phyloP scores from a whole-genome alignment of 2,113 vertebrate species.

The Mirza zaza region DNA sequence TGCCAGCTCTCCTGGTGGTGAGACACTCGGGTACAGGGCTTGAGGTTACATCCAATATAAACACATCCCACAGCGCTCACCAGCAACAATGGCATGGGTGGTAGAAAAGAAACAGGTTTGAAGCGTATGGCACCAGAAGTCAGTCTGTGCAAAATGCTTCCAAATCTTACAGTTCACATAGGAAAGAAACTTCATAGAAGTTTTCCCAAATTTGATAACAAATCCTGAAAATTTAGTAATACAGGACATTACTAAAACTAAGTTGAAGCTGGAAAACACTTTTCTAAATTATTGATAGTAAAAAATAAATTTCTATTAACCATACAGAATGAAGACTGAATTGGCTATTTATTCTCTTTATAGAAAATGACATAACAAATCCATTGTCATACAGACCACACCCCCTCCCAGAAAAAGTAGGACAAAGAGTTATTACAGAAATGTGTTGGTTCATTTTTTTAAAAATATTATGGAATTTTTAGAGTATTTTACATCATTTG shows the following conservation, averaged over 20 bases:
- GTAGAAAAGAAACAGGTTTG: neutral
- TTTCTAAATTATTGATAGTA: neutral
- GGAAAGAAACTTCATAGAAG: neutral
- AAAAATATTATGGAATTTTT: neutral
- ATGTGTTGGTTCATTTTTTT: neutral
- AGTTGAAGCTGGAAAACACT: neutral
- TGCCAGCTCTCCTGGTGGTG: neutral
- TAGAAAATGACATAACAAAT: neutral
- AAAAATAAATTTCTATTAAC: neutral
- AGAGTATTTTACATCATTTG: neutral
- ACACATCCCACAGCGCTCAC: neutral
- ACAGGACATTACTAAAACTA: conserved; percentile 3
- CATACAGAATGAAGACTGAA: neutral
- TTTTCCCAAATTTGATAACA: neutral
- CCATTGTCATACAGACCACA: neutral
- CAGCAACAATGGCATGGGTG: neutral
- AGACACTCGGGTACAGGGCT: neutral
- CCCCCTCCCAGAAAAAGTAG: neutral
- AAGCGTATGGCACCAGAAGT: neutral
- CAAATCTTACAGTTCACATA: neutral
- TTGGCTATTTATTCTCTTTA: neutral
- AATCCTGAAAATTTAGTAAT: neutral
- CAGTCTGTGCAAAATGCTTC: conserved; percentile 21
- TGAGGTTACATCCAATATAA: neutral
- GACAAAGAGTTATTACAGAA: neutral